Percentiles rank a stretch among this genome's conserved stretches.
Evolutionary conservation across 2,888 invertebrate genomes (phyloP).

Genomic region (Thera britannica): DNA sequence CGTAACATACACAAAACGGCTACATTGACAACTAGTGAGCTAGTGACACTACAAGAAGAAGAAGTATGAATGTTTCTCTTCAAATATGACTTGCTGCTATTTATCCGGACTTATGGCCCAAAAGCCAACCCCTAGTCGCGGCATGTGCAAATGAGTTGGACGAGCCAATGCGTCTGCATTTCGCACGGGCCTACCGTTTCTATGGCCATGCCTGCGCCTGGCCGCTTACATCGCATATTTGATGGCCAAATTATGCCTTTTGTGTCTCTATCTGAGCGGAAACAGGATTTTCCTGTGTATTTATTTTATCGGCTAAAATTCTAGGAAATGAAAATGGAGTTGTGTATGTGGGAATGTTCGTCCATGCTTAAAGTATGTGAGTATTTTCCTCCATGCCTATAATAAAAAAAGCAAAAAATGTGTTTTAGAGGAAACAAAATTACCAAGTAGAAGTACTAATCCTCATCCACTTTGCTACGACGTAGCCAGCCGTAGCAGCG

Average conservation of each 20-base stretch:
- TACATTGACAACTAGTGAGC: no score
- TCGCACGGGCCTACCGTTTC: constrained; percentile 7
- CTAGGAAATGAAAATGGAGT: not conserved
- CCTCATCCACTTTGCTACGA: constrained; percentile 6
- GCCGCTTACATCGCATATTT: constrained; percentile 10
- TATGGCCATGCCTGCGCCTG: constrained; percentile 2
- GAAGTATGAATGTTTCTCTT: no score
- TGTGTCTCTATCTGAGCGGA: not conserved
- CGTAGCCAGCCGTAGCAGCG: constrained; percentile 4
- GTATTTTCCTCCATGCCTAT: not conserved
- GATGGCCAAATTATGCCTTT: constrained; percentile 11
- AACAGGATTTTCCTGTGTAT: not conserved
- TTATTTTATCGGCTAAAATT: not conserved
- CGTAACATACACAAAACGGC: no score
- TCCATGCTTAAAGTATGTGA: not conserved
- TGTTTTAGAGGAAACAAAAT: not conserved
- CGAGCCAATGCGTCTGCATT: constrained; percentile 22
- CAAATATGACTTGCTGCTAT: no score
- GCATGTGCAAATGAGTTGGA: constrained; percentile 24
- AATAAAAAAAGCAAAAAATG: no score
- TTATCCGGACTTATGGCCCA: no score
- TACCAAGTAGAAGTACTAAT: not conserved
- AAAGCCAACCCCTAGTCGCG: not conserved
- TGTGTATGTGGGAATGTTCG: not conserved
- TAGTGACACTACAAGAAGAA: no score